Conservation (phyloP, 2,797 vertebrate genomes). For the Aulostomus chinensis region DNA sequence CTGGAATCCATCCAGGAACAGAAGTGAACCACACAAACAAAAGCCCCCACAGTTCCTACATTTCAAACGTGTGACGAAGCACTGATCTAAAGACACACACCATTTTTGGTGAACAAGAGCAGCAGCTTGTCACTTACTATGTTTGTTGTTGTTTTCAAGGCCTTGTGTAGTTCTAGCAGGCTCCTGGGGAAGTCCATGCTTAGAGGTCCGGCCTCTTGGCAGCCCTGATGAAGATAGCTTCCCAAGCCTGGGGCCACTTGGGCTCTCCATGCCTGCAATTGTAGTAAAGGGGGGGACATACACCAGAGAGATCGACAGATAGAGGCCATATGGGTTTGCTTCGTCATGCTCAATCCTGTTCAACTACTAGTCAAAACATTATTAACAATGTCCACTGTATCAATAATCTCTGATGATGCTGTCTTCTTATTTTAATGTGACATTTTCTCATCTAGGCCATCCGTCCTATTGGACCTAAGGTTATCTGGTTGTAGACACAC, state of each 20-base stretch:
- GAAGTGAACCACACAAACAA: constrained; percentile 25
- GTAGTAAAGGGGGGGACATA: constrained; percentile 38
- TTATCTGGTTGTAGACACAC: constrained; percentile 52
- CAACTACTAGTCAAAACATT: constrained; percentile 45
- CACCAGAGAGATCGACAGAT: constrained; percentile 28
- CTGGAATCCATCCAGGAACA: constrained; percentile 12
- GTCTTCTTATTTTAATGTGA: constrained; percentile 27
- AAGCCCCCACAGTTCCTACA: constrained; percentile 1
- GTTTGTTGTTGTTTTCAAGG: constrained; percentile 78
- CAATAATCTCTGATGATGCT: constrained; percentile 34
- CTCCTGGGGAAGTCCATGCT: constrained; percentile 75
- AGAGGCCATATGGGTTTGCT: constrained; percentile 8
- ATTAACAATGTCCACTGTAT: constrained; percentile 38
- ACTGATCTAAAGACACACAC: constrained; percentile 7
- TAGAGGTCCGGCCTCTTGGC: constrained; percentile 73
- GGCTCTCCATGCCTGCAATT: constrained; percentile 79
- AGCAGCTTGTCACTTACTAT: constrained; percentile 66
- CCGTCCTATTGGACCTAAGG: constrained; percentile 41
- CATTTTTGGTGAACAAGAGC: constrained; percentile 5
- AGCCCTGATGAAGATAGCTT: constrained; percentile 75
- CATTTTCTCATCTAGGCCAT: constrained; percentile 25
- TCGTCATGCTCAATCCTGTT: constrained; percentile 30
- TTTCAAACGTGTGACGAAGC: constrained; percentile 7
- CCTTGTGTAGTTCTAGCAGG: constrained; percentile 54
- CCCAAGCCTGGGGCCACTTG: constrained; percentile 75